phyloP scores from a whole-genome alignment of 2,888 invertebrate genomes.

The Drosophila colorata region DNA sequence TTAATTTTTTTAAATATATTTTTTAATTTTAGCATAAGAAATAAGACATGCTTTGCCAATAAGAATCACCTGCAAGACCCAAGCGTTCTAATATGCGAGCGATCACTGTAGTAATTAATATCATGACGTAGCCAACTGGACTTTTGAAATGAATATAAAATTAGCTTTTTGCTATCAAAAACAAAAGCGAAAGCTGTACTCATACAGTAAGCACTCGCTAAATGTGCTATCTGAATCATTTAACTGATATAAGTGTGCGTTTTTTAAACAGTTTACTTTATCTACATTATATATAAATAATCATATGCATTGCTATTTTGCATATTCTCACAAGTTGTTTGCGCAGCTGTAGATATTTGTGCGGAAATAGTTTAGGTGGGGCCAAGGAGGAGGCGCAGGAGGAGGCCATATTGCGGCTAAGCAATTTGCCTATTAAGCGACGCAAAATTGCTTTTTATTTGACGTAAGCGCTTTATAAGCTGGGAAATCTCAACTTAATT shows the following conservation, averaged over 20 bases:
- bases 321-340: constrained; percentile 36
- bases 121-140: background rate
- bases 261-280: background rate
- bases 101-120: background rate
- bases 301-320: constrained; percentile 1
- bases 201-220: background rate
- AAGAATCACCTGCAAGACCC: background rate
- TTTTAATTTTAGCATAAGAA: no score
- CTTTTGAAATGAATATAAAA: no score
- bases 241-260: background rate
- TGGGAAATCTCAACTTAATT: constrained; percentile 36
- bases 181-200: background rate
- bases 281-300: constrained; percentile 1
- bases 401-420: background rate
- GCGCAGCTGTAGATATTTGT: constrained; percentile 32
- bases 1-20: no score
- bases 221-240: background rate
- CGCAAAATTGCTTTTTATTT: constrained; percentile 48
- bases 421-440: constrained; percentile 41
- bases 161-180: background rate
- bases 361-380: constrained; percentile 9
- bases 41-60: background rate
- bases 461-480: constrained; percentile 33
- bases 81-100: background rate
- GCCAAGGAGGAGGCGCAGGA: background rate